Percentiles rank a stretch among this genome's conserved stretches.
These are phyloP conservation scores for Hyperoplus lanceolatus DNA, from an alignment of 2,797 vertebrate genomes.

Conservation along the genomic window DNA sequence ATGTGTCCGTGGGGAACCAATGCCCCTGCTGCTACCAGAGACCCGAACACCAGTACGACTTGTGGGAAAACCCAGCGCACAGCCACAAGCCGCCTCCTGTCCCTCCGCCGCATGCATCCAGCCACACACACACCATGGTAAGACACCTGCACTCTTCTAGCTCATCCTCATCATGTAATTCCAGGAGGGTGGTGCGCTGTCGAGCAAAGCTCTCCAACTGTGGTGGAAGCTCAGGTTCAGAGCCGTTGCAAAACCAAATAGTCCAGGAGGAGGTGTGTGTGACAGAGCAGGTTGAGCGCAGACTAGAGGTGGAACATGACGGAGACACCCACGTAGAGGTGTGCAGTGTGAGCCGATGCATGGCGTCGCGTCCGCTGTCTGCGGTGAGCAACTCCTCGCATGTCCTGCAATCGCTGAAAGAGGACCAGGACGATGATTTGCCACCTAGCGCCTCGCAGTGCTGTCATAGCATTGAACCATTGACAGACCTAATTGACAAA, in stretches of 20 bases:
- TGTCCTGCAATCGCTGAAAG: slow-evolving; percentile 79
- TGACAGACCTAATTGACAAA: slow-evolving; percentile 50
- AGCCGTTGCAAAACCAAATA: slow-evolving; percentile 55
- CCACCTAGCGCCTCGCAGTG: slow-evolving; percentile 81
- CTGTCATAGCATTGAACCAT: slow-evolving; percentile 73
- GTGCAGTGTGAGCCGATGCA: slow-evolving; percentile 80
- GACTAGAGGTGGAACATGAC: slow-evolving; percentile 74
- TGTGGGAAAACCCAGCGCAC: slow-evolving; percentile 92
- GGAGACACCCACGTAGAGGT: slow-evolving; percentile 78
- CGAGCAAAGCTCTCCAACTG: slow-evolving; percentile 56
- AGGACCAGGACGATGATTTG: slow-evolving; percentile 81
- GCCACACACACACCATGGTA: slow-evolving; percentile 48
- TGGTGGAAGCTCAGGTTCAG: slow-evolving; percentile 39
- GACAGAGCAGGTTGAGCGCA: slow-evolving; percentile 75
- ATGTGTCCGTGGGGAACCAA: slow-evolving; percentile 62
- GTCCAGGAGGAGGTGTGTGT: slow-evolving; percentile 77
- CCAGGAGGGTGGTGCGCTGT: slow-evolving; percentile 76
- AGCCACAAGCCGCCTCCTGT: slow-evolving; percentile 46
- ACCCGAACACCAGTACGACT: slow-evolving; percentile 83
- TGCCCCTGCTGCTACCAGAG: slow-evolving; percentile 83
- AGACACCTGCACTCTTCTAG: slow-evolving; percentile 82
- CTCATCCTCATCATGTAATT: slow-evolving; percentile 82
- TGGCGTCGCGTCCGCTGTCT: slow-evolving; percentile 66
- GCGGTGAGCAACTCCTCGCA: slow-evolving; percentile 78
- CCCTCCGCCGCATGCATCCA: slow-evolving; percentile 58